Evolutionary conservation across 1,140 invertebrate species (phyloP).

Genomic region (Pectinophora gossypiella): DNA sequence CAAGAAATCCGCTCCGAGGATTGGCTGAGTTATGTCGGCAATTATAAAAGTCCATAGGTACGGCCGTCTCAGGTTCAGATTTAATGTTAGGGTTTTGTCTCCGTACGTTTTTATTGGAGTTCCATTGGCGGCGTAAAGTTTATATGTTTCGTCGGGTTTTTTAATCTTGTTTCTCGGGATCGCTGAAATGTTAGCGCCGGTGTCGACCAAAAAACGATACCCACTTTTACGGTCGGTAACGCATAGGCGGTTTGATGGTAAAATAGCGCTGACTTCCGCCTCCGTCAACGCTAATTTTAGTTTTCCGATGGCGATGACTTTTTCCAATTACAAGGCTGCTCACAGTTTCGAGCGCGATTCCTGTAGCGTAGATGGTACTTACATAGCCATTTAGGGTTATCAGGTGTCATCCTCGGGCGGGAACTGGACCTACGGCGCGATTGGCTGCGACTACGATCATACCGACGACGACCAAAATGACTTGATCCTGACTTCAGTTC

Average conservation of each 20-base stretch:
- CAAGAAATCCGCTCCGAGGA: background rate
- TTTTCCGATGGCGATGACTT: slow-evolving; percentile 1
- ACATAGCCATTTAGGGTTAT: slow-evolving; percentile 10
- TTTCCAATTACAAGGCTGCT: slow-evolving; percentile 1
- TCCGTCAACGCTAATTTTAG: background rate
- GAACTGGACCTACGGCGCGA: background rate
- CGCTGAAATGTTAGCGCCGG: background rate
- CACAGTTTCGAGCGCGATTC: slow-evolving; percentile 6
- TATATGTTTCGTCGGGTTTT: background rate
- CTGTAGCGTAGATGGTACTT: slow-evolving; percentile 7
- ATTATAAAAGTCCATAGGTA: background rate
- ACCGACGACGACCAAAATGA: background rate
- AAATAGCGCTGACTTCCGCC: background rate
- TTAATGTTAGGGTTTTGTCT: background rate
- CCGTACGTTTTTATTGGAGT: background rate
- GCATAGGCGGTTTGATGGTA: background rate
- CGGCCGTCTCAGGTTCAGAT: background rate
- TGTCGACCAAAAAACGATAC: slow-evolving; percentile 1
- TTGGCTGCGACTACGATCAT: background rate
- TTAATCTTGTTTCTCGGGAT: background rate
- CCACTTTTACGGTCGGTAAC: slow-evolving; percentile 1
- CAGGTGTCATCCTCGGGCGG: background rate
- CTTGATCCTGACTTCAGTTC: background rate
- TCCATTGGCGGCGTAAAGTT: slow-evolving; percentile 2
- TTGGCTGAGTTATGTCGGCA: background rate